A percentile compares a stretch with the other conserved stretches of the same genome.
Conservation (phyloP, 2,888 invertebrate genomes). For the Tetrapedia diversipes region DNA sequence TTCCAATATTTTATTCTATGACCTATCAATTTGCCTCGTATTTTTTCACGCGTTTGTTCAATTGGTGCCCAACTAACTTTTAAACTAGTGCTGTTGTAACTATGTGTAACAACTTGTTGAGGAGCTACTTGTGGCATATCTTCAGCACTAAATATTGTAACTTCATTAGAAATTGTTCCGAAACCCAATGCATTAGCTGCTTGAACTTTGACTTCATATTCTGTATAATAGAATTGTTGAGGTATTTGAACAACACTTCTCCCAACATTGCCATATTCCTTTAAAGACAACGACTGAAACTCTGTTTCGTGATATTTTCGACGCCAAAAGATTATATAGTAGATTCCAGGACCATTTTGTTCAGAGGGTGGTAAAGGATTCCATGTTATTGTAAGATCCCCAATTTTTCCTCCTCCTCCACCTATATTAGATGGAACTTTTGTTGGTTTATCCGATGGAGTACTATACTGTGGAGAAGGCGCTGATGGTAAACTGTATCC, state of each 20-base stretch:
- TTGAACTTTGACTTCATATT: constrained; percentile 94
- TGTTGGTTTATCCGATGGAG: constrained; percentile 91
- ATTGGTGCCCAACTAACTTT: constrained; percentile 96
- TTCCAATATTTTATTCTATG: constrained; percentile 98
- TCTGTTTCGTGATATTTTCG: constrained; percentile 89
- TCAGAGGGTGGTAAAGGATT: constrained; percentile 89
- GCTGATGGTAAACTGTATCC: constrained; percentile 92
- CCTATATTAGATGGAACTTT: constrained; percentile 91
- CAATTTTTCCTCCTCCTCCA: constrained; percentile 98
- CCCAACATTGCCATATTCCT: constrained; percentile 90
- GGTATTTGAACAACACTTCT: constrained; percentile 91
- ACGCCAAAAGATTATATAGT: constrained; percentile 96
- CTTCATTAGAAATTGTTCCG: constrained; percentile 91
- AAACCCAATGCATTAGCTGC: constrained; percentile 91
- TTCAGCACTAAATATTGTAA: constrained; percentile 92
- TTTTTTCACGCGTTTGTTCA: constrained; percentile 91
- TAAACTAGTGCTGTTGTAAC: constrained; percentile 96
- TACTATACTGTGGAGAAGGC: constrained; percentile 94
- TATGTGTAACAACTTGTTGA: constrained; percentile 89
- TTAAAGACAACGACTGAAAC: constrained; percentile 89
- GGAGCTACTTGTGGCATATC: constrained; percentile 95
- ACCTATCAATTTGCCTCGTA: constrained; percentile 95
- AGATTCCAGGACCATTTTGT: constrained; percentile 94
- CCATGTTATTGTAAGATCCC: constrained; percentile 97
- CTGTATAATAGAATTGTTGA: constrained; percentile 89